phyloP scores from a whole-genome alignment of 2,113 vertebrate species.

The Puntigrus tetrazona region DNA sequence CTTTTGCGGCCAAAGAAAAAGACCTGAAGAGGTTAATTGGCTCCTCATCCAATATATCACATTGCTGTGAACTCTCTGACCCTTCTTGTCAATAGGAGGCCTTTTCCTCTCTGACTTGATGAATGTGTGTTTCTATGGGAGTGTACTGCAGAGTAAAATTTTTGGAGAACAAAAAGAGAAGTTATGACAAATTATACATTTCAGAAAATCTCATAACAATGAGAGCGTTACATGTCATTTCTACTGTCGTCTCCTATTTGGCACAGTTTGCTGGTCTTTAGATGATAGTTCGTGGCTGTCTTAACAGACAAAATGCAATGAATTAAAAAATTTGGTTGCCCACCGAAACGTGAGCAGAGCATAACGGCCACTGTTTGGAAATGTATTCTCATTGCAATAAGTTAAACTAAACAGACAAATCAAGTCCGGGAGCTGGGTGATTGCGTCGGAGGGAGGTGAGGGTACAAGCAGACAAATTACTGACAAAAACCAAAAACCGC shows the following conservation, averaged over 20 bases:
- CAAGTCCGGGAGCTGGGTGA: neutral
- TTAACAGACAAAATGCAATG: neutral
- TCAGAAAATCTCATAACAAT: neutral
- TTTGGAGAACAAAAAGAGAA: constrained; percentile 5
- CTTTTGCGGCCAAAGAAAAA: constrained; percentile 82
- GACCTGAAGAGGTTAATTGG: constrained; percentile 86
- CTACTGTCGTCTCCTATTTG: neutral
- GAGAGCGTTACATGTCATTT: neutral
- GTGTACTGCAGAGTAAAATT: constrained; percentile 41
- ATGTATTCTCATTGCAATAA: constrained; percentile 42
- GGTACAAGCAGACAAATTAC: constrained; percentile 55
- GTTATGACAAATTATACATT: constrained; percentile 52
- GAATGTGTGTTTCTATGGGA: constrained; percentile 51
- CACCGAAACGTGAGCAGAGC: neutral
- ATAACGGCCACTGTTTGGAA: constrained; percentile 28
- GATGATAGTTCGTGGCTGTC: neutral
- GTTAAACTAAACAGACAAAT: constrained; percentile 47
- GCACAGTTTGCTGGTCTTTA: neutral
- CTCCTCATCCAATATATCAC: constrained; percentile 86
- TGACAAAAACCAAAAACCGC: constrained; percentile 49
- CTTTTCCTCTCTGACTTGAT: constrained; percentile 70
- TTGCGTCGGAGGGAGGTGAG: constrained; percentile 32
- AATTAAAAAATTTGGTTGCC: too few relatives aligned
- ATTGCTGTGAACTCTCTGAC: constrained; percentile 86
- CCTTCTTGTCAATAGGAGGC: constrained; percentile 82